phyloP scores from a whole-genome alignment of 2,888 invertebrate species.

The Oxytorus armatus region DNA sequence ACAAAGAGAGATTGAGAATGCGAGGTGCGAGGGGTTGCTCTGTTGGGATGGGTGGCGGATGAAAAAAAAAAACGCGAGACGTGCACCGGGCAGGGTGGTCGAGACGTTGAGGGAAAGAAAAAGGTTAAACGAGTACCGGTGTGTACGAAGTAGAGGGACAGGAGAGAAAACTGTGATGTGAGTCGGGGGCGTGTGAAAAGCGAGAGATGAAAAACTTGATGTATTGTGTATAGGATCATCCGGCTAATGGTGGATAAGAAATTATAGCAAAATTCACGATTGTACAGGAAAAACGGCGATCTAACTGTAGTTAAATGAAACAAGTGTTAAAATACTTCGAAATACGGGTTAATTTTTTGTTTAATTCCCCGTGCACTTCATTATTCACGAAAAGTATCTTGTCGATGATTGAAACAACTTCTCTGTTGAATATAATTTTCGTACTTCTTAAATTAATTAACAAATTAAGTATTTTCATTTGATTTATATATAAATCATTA shows the following conservation, averaged over 20 bases:
- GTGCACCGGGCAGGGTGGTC: neutral
- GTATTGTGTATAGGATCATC: slow-evolving; percentile 11
- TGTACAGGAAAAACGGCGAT: neutral
- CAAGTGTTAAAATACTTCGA: no score
- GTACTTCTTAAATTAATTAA: no score
- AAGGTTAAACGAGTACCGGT: neutral
- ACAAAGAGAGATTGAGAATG: slow-evolving; percentile 41
- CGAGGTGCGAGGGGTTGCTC: slow-evolving; percentile 47
- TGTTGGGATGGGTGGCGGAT: slow-evolving; percentile 16
- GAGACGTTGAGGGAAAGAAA: neutral
- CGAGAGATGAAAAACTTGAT: slow-evolving; percentile 5
- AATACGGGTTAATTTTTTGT: neutral
- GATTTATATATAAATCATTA: no score
- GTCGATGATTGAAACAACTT: no score
- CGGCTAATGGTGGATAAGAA: slow-evolving; percentile 7
- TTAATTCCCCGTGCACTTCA: no score
- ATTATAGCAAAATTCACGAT: neutral
- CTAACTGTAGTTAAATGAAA: neutral
- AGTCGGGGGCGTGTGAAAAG: slow-evolving; percentile 16
- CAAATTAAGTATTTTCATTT: no score
- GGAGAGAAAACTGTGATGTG: slow-evolving; percentile 56
- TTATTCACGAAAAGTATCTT: no score
- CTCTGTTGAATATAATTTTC: no score
- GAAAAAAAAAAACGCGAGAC: slow-evolving; percentile 36
- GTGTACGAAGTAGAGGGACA: slow-evolving; percentile 14